phyloP scores from a whole-genome alignment of 1,140 invertebrate genomes.

The Drosophila ercepeae region DNA sequence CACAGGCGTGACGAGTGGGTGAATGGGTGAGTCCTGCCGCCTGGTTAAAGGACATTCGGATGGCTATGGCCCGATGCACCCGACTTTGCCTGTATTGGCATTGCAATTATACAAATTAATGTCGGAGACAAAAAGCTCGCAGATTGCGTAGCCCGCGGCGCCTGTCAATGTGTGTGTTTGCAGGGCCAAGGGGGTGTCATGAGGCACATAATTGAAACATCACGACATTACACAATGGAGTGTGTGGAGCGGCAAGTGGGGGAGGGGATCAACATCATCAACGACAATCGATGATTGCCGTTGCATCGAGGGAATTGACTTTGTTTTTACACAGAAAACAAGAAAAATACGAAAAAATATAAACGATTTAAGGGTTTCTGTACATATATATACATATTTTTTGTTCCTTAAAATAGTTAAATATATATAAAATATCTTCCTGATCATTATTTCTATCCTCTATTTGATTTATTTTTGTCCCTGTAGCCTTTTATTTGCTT shows the following conservation, averaged over 20 bases:
- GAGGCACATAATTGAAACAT: slow-evolving; percentile 38
- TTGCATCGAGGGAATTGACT: slow-evolving; percentile 25
- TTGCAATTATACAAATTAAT: slow-evolving; percentile 77
- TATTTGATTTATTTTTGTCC: background rate
- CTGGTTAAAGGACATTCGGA: slow-evolving; percentile 13
- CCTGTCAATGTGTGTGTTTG: slow-evolving; percentile 22
- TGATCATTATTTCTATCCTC: background rate
- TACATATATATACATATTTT: too few species aligned
- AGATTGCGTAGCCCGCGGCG: slow-evolving; percentile 42
- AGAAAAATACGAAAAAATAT: background rate
- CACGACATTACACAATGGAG: slow-evolving; percentile 41
- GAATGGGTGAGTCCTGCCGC: background rate
- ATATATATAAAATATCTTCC: too few species aligned
- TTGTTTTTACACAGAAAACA: slow-evolving; percentile 2
- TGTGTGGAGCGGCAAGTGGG: too few species aligned
- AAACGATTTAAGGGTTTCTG: background rate
- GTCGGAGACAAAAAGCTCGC: slow-evolving; percentile 51
- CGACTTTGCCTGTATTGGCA: slow-evolving; percentile 40
- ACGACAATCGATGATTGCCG: slow-evolving; percentile 39
- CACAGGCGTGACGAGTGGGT: slow-evolving; percentile 4
- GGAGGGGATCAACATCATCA: slow-evolving; percentile 11
- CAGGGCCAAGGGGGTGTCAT: background rate
- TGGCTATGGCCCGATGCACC: slow-evolving; percentile 30
- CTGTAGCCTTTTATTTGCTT: slow-evolving; percentile 1
- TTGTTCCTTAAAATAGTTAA: too few species aligned